Evolutionary conservation across 2,797 vertebrate genomes (phyloP), one percentile per base, ranked within the genome.

Genomic region (Amblyraja radiata): DNA sequence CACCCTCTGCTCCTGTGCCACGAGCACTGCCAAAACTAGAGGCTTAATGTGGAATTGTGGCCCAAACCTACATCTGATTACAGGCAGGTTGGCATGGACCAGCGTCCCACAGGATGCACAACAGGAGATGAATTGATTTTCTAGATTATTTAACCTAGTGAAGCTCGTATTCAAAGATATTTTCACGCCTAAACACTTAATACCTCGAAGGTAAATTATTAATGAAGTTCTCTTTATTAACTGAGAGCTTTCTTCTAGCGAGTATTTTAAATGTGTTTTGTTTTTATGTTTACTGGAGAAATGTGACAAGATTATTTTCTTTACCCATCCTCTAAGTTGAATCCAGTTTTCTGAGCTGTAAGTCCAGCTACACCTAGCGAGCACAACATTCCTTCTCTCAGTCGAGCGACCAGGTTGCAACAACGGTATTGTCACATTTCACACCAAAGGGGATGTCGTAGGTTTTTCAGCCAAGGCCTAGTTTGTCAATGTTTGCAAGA

Each of bases 181-280:
- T 65, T 32, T 65, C 63, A 86, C 8, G n/a, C n/a, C 32, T 71
- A n/a, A 88, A 68, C 84, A 21, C 61, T 88, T 88, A 16, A 32
- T 88, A 88, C 84, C 84, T 88, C 84, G 68, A 74, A 68, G 16
- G 21, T n/a, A 88, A 88, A 68, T 21, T 21, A 68, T 88, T 21
- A 36, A 2, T 36, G 8, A 25, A 88, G 9, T 36, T 21, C 11
- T n/a, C 46, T 36, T 88, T 88, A 14, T 65, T 68, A 88, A 21
- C 36, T 36, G n/a, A 88, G 63, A 7, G 1, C 7, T 88, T 88
- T 18, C 83, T 58, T 86, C 65, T 32, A 9, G 63, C n/a, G 63
- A 65, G 21, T 88, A 68, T 65, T 65, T 68, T 32, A 88, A 68
- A 21, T 65, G 32, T 65, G 63, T 65, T 54, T 65, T 86, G 61